phyloP scores from a whole-genome alignment of 2,113 vertebrate species.

The Periophthalmodon schlosseri region DNA sequence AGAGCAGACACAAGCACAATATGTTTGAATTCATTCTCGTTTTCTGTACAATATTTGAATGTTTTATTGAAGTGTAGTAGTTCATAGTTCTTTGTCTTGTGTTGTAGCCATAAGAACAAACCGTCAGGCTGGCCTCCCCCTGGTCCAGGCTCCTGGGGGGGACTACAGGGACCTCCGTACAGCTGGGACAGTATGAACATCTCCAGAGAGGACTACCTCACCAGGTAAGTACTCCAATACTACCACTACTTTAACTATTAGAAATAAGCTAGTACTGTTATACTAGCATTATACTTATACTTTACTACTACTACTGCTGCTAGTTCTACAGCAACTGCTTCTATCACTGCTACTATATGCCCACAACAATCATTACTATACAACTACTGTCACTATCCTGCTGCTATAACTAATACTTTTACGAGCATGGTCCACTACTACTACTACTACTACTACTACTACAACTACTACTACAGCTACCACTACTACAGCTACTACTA shows the following conservation, averaged over 20 bases:
- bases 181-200: slow-evolving; percentile 93
- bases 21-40: no score
- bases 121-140: slow-evolving; percentile 92
- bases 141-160: slow-evolving; percentile 85
- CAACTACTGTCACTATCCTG: no score
- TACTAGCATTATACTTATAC: background rate
- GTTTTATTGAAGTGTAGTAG: background rate
- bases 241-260: background rate
- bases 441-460: background rate
- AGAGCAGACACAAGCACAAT: no score
- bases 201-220: slow-evolving; percentile 87
- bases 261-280: no score
- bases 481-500: background rate
- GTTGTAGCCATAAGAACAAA: slow-evolving; percentile 90
- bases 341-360: background rate
- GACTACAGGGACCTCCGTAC: slow-evolving; percentile 90
- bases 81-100: background rate
- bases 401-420: no score
- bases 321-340: background rate
- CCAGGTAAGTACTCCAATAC: slow-evolving; percentile 78
- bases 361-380: no score
- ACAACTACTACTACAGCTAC: background rate
- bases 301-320: background rate
- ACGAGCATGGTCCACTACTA: no score
- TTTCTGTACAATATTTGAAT: no score